Base-by-base conservation (phyloP, 2,797 vertebrate species). In the Cygnus olor region DNA sequence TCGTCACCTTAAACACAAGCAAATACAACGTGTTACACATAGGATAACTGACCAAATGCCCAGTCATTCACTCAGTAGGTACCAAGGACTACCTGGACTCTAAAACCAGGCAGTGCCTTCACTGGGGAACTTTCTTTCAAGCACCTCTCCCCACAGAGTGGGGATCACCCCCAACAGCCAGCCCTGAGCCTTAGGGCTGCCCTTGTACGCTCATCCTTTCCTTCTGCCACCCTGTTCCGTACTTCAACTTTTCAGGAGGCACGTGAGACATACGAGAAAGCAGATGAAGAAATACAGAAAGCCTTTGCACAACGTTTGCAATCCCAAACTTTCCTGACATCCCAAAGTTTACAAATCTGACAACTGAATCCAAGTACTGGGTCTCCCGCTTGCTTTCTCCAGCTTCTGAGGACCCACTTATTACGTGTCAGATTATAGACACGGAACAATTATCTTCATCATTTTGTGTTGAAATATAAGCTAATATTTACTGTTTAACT, bases 61-160 rank as follows among this genome's bases (percentile, higher is more conserved):
- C 44, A 49, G 4, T 2, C n/a, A 22, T 22, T 83, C 47, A 74
- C 0, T 0, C 19, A 36, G 32, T 27, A 25, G 24, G 1, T 47
- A 80, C 5, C 18, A 64, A 63, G 61, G 38, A 42, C n/a, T 7
- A 3, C 5, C 60, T 6, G 12, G 65, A 56, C 47, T 15, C 38
- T 25, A 69, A 76, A 25, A 10, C n/a, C 24, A 44, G 18, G 32
- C 32, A 82, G 58, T 24, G 38, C 51, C 32, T 78, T 57, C 44
- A 20, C 28, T 27, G 18, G 17, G 20, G 11, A 11, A 38, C 4
- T 6, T 71, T 36, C 44, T 60, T 76, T 24, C 42, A 58, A 0
- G 0, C 28, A 86, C 11, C 25, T 16, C 34, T 72, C 24, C 42
- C 32, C 57, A 44, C 2, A 44, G 40, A 44, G 40, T 20, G 10